Percentiles rank a stretch among this genome's conserved stretches.
These are phyloP conservation scores for Dasypus novemcinctus DNA, from an alignment of 2,113 vertebrate genomes.

Conservation along the genomic window DNA sequence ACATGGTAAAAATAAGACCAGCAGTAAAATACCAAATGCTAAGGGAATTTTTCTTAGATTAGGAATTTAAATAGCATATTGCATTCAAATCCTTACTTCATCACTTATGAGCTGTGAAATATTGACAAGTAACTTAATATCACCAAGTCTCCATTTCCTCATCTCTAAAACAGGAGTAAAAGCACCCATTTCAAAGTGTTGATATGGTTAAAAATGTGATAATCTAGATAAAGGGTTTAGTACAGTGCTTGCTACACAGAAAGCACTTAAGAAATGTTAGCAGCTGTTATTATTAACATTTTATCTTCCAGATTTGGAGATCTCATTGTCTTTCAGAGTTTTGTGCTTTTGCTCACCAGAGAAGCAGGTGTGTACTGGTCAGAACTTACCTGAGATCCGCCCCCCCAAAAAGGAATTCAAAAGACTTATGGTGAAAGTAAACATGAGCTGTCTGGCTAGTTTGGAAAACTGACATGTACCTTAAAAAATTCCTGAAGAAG, in stretches of 20 bases:
- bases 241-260: not conserved
- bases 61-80: not conserved
- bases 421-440: not conserved
- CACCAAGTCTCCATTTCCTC: too few species aligned
- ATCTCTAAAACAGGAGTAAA: not conserved
- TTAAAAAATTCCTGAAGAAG: conserved; percentile 68
- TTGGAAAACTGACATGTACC: not conserved
- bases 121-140: not conserved
- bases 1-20: not conserved
- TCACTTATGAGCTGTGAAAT: not conserved
- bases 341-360: not conserved
- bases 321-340: not conserved
- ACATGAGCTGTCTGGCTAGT: not conserved
- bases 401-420: not conserved
- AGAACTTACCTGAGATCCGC: not conserved
- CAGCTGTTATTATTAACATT: not conserved
- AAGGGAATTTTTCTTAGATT: not conserved
- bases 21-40: not conserved
- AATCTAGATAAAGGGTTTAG: not conserved
- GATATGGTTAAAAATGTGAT: not conserved
- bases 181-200: not conserved
- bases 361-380: not conserved
- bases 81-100: not conserved
- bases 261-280: not conserved
- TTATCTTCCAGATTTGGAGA: not conserved